These are phyloP conservation scores for Casuarius casuarius DNA, from an alignment of 2,113 vertebrate genomes.

Conservation along the genomic window DNA sequence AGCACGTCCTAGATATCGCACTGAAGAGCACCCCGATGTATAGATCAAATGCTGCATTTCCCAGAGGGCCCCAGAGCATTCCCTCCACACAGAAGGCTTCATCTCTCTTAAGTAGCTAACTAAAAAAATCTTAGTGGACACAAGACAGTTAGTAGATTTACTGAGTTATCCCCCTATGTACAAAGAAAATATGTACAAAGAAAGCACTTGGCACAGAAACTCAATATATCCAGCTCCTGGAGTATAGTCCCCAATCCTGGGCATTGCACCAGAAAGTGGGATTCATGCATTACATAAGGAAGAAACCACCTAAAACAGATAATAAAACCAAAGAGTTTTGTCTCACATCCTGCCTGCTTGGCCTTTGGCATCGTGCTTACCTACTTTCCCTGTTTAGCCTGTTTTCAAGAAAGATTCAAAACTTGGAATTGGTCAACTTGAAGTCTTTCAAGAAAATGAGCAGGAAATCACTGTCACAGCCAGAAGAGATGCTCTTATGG, in stretches of 20 bases:
- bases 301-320: not conserved
- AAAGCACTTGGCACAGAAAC: not conserved
- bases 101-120: not conserved
- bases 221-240: not conserved
- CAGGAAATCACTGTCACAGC: not conserved
- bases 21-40: not conserved
- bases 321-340: not conserved
- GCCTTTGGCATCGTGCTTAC: not conserved
- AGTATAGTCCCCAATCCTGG: not conserved
- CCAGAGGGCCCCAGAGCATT: not conserved
- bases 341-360: not conserved
- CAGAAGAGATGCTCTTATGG: not conserved
- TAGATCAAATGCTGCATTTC: not conserved
- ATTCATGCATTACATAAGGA: not conserved
- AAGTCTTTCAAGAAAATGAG: not conserved
- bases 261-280: not conserved
- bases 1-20: not conserved
- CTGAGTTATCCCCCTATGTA: not conserved
- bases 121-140: not conserved
- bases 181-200: not conserved
- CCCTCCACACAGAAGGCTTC: not conserved
- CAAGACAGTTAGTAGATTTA: not conserved
- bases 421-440: not conserved
- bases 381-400: not conserved
- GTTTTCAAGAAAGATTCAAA: not conserved